Percentiles rank a stretch among this genome's conserved stretches.
These are phyloP conservation scores for Grammomys dolichurus DNA, from an alignment of 2,113 vertebrate species.

Conservation along the genomic window DNA sequence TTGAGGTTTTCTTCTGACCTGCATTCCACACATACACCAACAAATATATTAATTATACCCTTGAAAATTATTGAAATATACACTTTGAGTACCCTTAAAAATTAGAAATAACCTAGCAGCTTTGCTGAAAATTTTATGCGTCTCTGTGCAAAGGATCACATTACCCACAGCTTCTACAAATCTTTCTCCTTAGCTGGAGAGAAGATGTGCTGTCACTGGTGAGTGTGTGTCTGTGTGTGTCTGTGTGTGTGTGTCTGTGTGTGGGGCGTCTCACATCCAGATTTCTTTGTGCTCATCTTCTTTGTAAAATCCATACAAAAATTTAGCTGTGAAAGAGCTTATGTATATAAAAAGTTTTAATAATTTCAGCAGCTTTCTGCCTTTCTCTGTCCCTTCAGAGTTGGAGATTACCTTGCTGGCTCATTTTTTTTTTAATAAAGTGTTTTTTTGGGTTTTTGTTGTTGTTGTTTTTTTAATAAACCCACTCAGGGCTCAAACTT, in stretches of 20 bases:
- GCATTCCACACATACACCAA: background rate
- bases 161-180: background rate
- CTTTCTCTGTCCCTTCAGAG: background rate
- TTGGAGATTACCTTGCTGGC: background rate
- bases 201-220: background rate
- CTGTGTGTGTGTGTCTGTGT: too few species aligned
- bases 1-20: background rate
- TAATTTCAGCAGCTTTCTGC: slow-evolving; percentile 72
- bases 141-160: background rate
- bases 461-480: background rate
- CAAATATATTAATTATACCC: background rate
- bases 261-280: background rate
- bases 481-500: background rate
- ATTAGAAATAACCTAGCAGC: background rate
- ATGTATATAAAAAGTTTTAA: slow-evolving; percentile 68
- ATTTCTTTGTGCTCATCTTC: slow-evolving; percentile 39
- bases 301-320: slow-evolving; percentile 38
- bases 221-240: too few species aligned
- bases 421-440: background rate
- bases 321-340: background rate
- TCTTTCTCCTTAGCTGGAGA: background rate
- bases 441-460: too few species aligned
- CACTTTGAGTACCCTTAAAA: background rate
- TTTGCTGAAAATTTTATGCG: background rate
- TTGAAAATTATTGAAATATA: slow-evolving; percentile 24